Evolutionary conservation across 1,140 invertebrate genomes (phyloP), one percentile per base, ranked within the genome.

Genomic region (Cydia strobilella): DNA sequence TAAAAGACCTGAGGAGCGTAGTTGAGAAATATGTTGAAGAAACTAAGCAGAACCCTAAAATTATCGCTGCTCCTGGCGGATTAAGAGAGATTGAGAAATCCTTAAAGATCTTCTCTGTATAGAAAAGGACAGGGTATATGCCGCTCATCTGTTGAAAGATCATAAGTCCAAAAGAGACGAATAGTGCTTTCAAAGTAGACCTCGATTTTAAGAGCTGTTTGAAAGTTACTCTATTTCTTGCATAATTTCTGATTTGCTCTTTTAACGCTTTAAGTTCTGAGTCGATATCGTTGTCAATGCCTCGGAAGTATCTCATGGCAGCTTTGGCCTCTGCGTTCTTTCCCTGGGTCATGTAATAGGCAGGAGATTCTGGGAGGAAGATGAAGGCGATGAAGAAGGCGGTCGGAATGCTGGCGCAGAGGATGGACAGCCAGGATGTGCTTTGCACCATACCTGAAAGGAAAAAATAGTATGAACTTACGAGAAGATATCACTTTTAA

Each of bases 71-170:
- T 7, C 81, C 81, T 25, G 91, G 87, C 25, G 94, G 78, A 63
- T 94, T 84, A 1, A 96, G 81, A 0, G 82, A 78, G 18, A 88
- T 93, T 71, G 94, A 90, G 20, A 95, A 93, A 5, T 78, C 86
- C 13, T 93, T 82, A 79, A 98, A 97, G 35, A 98, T 97, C 1
- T 91, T 88, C 4, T 94, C 94, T 0, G 95, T 93, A 79, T 97
- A 97, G 82, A 97, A 97, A 73, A 97, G 95, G 35, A 97, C 94
- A 1, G 96, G 95, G 80, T 97, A 97, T 51, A 97, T 96, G 4
- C 97, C 96, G 73, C 95, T 96, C 27, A 97, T 90, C 83, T 97
- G 97, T 84, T 98, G 97, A 77, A 97, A 96, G 31, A 96, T 92
- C 96, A 97, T 97, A 0, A 97, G 92, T 80, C 91, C 90, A 63